Conservation (phyloP, 2,888 invertebrate genomes). For the Agapetus fuscipes region DNA sequence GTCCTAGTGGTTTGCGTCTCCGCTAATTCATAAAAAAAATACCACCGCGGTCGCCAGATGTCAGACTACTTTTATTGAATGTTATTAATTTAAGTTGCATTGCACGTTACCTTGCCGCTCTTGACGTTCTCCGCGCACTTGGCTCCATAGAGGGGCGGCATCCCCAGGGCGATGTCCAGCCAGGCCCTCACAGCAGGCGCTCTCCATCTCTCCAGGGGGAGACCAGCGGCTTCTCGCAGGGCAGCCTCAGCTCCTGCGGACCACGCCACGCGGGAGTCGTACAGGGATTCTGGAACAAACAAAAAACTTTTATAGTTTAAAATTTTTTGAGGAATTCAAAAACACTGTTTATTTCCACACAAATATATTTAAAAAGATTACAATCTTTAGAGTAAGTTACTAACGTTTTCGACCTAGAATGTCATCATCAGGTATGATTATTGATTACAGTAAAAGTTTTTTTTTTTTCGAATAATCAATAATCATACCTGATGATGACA, state of each 20-base stretch:
- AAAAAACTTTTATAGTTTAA: background rate
- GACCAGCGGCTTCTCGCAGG: slow-evolving; percentile 71
- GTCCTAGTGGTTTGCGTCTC: too few relatives aligned
- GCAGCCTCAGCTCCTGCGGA: slow-evolving; percentile 72
- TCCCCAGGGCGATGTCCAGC: slow-evolving; percentile 87
- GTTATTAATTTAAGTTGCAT: too few relatives aligned
- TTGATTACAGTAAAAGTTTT: background rate
- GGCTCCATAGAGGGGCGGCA: slow-evolving; percentile 88
- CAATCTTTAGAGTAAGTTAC: background rate
- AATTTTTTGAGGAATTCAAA: background rate
- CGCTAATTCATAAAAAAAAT: too few relatives aligned
- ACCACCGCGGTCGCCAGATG: too few relatives aligned
- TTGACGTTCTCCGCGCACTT: slow-evolving; percentile 90
- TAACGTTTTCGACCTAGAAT: background rate
- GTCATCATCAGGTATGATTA: background rate
- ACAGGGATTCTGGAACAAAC: slow-evolving; percentile 35
- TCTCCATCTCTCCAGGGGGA: slow-evolving; percentile 85
- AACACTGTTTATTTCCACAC: background rate
- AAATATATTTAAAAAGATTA: background rate
- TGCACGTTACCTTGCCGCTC: slow-evolving; percentile 88
- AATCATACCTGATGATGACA: background rate
- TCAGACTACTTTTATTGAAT: too few relatives aligned
- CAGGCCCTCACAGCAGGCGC: slow-evolving; percentile 90
- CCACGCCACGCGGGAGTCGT: slow-evolving; percentile 38
- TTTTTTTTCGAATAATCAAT: background rate